Evolutionary conservation across 2,888 invertebrate genomes (phyloP).

Genomic region (Tuta absoluta): DNA sequence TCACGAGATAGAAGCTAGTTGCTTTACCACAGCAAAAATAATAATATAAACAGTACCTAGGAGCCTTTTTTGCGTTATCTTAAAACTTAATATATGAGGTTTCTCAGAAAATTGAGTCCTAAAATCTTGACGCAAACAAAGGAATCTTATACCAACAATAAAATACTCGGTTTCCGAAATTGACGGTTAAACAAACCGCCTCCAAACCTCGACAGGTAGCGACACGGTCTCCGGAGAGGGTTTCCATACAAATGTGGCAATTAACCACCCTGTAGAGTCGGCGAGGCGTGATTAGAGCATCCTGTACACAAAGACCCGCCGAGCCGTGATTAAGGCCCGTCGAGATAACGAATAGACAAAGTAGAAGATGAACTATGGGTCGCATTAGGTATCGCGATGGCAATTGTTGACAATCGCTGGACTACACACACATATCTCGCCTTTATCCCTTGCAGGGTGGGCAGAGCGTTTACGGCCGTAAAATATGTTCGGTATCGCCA

Average conservation of each 20-base stretch:
- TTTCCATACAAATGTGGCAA: constrained; percentile 72
- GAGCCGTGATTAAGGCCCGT: constrained; percentile 68
- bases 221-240: constrained; percentile 33
- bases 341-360: constrained; percentile 54
- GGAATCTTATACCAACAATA: too few species aligned
- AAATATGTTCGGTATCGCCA: too few species aligned
- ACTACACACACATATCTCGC: too few species aligned
- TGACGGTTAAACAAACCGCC: constrained; percentile 4
- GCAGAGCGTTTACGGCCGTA: too few species aligned
- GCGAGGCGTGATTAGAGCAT: constrained; percentile 63
- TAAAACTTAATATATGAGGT: too few species aligned
- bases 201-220: background rate
- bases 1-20: too few species aligned
- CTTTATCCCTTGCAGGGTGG: too few species aligned
- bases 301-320: constrained; percentile 60
- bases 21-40: too few species aligned
- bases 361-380: background rate
- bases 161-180: background rate
- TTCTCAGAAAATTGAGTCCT: too few species aligned
- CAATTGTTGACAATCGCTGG: background rate
- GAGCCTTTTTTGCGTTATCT: too few species aligned
- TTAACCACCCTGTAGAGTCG: constrained; percentile 57
- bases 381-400: constrained; percentile 45
- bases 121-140: too few species aligned
- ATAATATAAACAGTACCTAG: too few species aligned